phyloP scores from a whole-genome alignment of 2,797 vertebrate species.

The Silurus aristotelis region DNA sequence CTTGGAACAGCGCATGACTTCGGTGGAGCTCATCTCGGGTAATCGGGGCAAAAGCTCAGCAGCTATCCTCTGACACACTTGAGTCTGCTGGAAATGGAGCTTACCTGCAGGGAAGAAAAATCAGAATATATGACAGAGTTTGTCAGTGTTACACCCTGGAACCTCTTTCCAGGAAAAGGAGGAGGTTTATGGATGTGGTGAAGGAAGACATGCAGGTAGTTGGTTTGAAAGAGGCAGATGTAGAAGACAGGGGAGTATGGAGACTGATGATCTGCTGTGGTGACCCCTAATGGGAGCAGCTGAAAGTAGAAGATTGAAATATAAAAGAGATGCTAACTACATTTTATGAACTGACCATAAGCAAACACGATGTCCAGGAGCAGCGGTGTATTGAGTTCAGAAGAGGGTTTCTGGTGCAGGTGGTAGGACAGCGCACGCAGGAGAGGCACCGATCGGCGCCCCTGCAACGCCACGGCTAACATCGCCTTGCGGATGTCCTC shows the following conservation, averaged over 20 bases:
- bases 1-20: conserved; percentile 78
- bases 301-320: too few relatives aligned
- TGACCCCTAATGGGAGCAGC: too few relatives aligned
- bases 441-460: conserved; percentile 81
- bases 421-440: conserved; percentile 90
- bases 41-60: conserved; percentile 76
- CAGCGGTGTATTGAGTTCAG: conserved; percentile 70
- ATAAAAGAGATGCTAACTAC: too few relatives aligned
- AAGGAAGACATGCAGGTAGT: too few relatives aligned
- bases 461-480: conserved; percentile 75
- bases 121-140: not conserved
- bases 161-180: not conserved
- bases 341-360: conserved; percentile 76
- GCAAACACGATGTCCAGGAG: conserved; percentile 83
- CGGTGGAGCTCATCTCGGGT: conserved; percentile 63
- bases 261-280: too few relatives aligned
- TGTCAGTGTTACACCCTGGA: not conserved
- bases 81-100: conserved; percentile 84
- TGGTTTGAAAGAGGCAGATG: too few relatives aligned
- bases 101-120: conserved; percentile 73
- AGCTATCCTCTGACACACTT: conserved; percentile 83
- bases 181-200: too few relatives aligned
- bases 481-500: conserved; percentile 80
- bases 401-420: conserved; percentile 81
- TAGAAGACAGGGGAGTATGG: too few relatives aligned